Evolutionary conservation across 2,888 invertebrate species (phyloP).

Genomic region (Epinotia brunnichana): DNA sequence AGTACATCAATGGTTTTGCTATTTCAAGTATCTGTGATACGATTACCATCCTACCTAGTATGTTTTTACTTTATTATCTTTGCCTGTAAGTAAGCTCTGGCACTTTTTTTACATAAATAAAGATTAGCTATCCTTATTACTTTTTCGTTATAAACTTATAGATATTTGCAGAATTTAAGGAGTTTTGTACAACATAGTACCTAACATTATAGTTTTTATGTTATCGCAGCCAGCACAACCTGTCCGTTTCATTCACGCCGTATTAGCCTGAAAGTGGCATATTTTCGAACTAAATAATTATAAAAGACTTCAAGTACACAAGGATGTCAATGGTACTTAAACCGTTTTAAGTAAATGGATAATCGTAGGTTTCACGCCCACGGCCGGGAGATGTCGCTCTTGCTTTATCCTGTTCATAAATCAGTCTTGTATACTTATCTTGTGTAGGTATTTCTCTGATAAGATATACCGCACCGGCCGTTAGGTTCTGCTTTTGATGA

Average conservation of each 20-base stretch:
- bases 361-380: slow-evolving; percentile 54
- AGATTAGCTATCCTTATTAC: no score
- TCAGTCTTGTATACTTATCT: slow-evolving; percentile 67
- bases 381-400: slow-evolving; percentile 57
- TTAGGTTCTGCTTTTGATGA: slow-evolving; percentile 21
- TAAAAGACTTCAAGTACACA: slow-evolving; percentile 8
- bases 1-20: no score
- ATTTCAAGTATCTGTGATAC: no score
- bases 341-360: slow-evolving; percentile 2
- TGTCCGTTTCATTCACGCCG: slow-evolving; percentile 38
- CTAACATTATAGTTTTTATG: neutral
- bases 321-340: neutral
- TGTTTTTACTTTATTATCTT: no score
- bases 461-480: slow-evolving; percentile 50
- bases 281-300: slow-evolving; percentile 34
- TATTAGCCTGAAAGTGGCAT: slow-evolving; percentile 53
- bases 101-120: no score
- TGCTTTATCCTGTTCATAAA: slow-evolving; percentile 66
- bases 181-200: neutral
- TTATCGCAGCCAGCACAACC: slow-evolving; percentile 3
- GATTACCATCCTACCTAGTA: no score
- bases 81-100: neutral
- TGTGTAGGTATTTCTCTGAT: slow-evolving; percentile 64
- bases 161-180: neutral
- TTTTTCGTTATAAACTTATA: no score